phyloP scores from a whole-genome alignment of 1,140 invertebrate species.

The Neodiprion pinetum region DNA sequence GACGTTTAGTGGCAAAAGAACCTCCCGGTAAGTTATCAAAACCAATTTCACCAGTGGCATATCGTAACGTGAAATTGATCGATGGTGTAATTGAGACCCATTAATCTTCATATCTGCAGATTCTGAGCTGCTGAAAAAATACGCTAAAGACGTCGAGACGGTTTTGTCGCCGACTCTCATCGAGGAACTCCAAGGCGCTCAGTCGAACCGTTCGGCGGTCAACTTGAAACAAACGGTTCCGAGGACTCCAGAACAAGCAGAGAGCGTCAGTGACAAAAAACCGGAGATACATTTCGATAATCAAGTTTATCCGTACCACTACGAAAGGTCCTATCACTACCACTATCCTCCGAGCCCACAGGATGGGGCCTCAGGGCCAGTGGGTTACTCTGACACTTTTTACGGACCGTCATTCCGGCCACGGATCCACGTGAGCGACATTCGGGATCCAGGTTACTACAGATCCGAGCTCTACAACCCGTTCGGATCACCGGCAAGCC shows the following conservation, averaged over 20 bases:
- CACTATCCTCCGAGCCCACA: neutral
- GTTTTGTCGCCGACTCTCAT: constrained; percentile 35
- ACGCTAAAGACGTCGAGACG: constrained; percentile 39
- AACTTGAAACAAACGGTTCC: constrained; percentile 7
- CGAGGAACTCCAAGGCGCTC: constrained; percentile 26
- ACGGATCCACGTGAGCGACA: neutral
- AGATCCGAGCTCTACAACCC: neutral
- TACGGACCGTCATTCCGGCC: neutral
- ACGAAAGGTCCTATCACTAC: neutral
- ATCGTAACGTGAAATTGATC: too few species aligned
- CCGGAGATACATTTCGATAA: neutral
- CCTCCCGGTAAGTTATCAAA: neutral
- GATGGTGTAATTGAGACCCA: neutral
- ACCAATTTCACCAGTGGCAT: neutral
- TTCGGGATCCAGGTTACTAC: neutral
- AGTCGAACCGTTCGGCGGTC: constrained; percentile 20
- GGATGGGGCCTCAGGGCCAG: neutral
- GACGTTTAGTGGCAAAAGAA: neutral
- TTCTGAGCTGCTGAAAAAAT: constrained; percentile 38
- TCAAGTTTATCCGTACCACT: neutral
- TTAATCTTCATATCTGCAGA: constrained; percentile 26
- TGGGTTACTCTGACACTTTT: neutral
- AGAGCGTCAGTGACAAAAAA: neutral
- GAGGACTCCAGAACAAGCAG: neutral
- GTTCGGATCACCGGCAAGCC: neutral